phyloP scores from a whole-genome alignment of 1,140 invertebrate genomes.

The Sinella curviseta region DNA sequence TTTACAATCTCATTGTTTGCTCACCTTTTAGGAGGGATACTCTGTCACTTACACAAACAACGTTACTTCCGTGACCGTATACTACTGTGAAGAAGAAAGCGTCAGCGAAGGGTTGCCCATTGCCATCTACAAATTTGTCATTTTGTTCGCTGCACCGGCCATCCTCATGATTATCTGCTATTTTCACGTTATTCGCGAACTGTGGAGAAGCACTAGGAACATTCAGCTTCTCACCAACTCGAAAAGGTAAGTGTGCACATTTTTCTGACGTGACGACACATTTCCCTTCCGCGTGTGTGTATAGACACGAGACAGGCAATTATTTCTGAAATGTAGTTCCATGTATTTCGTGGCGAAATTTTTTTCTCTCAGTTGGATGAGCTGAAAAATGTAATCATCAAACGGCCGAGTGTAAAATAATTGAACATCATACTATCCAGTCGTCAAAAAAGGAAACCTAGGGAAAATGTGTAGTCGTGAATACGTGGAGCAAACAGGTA shows the following conservation, averaged over 20 bases:
- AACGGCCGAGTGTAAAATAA: too few relatives aligned
- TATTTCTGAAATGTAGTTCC: too few relatives aligned
- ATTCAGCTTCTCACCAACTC: conserved; percentile 56
- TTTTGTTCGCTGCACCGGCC: conserved; percentile 59
- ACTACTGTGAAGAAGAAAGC: conserved; percentile 54
- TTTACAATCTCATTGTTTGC: neutral
- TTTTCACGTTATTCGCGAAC: conserved; percentile 59
- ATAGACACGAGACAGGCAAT: neutral
- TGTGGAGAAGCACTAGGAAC: conserved; percentile 60
- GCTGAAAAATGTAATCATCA: too few relatives aligned
- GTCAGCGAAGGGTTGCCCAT: conserved; percentile 50
- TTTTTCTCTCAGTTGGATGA: too few relatives aligned
- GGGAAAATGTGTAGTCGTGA: too few relatives aligned
- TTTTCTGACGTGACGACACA: too few relatives aligned
- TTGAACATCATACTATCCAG: too few relatives aligned
- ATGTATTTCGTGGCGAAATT: too few relatives aligned
- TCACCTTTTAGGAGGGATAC: conserved; percentile 52
- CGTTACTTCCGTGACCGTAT: conserved; percentile 51
- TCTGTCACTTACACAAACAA: conserved; percentile 55
- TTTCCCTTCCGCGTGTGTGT: neutral
- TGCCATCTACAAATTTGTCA: conserved; percentile 58
- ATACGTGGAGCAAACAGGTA: too few relatives aligned
- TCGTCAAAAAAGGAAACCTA: too few relatives aligned
- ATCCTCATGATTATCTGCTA: conserved; percentile 61
- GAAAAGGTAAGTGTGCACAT: conserved; percentile 50